Conservation (phyloP, 1,140 invertebrate species). For the Drosophila pachea region DNA sequence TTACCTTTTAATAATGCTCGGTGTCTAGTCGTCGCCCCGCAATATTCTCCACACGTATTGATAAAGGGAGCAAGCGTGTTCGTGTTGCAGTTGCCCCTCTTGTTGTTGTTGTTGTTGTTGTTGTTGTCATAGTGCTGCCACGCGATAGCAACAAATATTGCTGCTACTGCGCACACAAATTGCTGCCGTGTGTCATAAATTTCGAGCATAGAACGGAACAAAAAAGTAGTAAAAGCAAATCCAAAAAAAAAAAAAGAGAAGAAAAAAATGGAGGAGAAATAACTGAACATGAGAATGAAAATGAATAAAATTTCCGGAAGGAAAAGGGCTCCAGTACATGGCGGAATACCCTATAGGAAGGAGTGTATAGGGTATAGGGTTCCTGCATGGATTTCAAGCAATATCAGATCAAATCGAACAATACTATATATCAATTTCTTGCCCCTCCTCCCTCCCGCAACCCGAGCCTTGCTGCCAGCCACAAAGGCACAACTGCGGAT, state of each 20-base stretch:
- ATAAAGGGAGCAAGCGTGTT: conserved; percentile 17
- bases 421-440: too few relatives aligned
- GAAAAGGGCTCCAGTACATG: not conserved
- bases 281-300: conserved; percentile 41
- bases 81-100: conserved; percentile 26
- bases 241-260: conserved; percentile 16
- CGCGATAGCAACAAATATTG: conserved; percentile 47
- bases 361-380: too few relatives aligned
- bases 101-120: conserved; percentile 5
- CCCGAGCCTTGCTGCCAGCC: too few relatives aligned
- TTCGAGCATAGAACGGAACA: conserved; percentile 43
- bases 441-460: too few relatives aligned
- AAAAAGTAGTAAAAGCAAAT: not conserved
- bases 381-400: too few relatives aligned
- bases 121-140: conserved; percentile 38
- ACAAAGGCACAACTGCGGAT: too few relatives aligned
- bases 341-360: conserved; percentile 6
- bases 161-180: conserved; percentile 45
- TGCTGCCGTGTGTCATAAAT: conserved; percentile 66
- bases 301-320: conserved; percentile 28
- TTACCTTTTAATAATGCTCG: conserved; percentile 70
- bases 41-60: conserved; percentile 10
- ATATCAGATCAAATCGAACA: too few relatives aligned
- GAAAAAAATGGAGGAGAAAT: conserved; percentile 6
- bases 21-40: conserved; percentile 53